A percentile compares a stretch with the other conserved stretches of the same genome.
Evolutionary conservation across 2,113 vertebrate species (phyloP).

Genomic region (Pedionomus torquatus): DNA sequence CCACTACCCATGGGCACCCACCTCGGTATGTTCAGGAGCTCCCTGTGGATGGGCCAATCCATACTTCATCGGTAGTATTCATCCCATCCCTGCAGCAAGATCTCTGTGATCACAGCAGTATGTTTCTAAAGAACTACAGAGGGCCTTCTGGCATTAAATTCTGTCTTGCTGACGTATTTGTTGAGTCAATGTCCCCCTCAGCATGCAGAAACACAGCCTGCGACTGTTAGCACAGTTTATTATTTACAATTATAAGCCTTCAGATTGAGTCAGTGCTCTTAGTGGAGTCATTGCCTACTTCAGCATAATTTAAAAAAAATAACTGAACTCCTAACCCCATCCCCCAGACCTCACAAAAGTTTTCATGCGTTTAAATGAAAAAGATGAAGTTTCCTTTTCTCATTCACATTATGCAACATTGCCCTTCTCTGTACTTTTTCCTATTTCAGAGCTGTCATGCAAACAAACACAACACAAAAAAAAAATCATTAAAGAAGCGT

Average conservation of each 20-base stretch:
- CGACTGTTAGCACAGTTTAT: not conserved
- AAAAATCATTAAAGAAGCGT: not conserved
- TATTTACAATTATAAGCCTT: constrained; percentile 18
- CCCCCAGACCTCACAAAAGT: not conserved
- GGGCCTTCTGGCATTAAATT: not conserved
- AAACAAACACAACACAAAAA: not conserved
- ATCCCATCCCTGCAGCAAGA: not conserved
- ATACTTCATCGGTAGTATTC: not conserved
- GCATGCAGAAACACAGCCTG: not conserved
- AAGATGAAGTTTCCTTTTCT: constrained; percentile 13
- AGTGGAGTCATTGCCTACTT: not conserved
- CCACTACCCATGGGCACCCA: not conserved
- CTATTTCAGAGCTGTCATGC: constrained; percentile 34
- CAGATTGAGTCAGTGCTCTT: constrained; percentile 17
- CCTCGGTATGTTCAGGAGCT: not conserved
- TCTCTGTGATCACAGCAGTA: not conserved
- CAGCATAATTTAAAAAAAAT: not conserved
- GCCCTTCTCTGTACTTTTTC: constrained; percentile 53
- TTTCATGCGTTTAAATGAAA: constrained; percentile 57
- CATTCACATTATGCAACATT: constrained; percentile 35
- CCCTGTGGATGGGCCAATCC: not conserved
- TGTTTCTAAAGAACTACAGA: not conserved
- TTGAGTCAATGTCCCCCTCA: not conserved
- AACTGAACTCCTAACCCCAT: not conserved
- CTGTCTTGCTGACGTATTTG: rapidly evolving